Base-by-base conservation (phyloP, 2,888 invertebrate genomes). In the Drosophila austrosaltans region DNA sequence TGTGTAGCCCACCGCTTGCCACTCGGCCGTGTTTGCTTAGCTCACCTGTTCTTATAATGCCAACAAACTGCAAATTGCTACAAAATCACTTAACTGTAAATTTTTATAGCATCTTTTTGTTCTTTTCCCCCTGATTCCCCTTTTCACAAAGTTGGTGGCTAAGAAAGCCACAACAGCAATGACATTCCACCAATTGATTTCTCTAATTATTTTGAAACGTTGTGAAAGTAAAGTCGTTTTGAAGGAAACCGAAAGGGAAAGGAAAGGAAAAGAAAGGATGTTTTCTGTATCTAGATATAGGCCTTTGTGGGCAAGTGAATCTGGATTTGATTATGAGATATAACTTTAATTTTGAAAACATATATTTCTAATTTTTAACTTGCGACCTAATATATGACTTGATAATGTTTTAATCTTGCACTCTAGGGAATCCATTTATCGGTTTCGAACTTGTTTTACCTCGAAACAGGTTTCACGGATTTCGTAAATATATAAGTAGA, bases 31-130 rank as follows among this genome's bases (percentile, higher is more conserved):
- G 48, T 48, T 48, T 48, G 48, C 48, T 20, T 30, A 25, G 28
- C 53, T 39, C 22, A 72, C 81, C 77, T 77, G 71, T 44, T 60
- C 71, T 73, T 69, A 39, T 73, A 82, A 67, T 78, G 74, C 75
- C 79, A 77, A 71, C 79, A 78, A 88, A 87, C 89, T 87, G 89
- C 85, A 90, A 90, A 89, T 89, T 89, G 89, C 87, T 88, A 68
- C 78, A 76, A 87, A 90, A 90, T 89, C 90, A 89, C 88, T 90
- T 90, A 87, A 83, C 81, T 86, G 88, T 82, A 88, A 81, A 89
- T 80, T 87, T 89, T 89, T 89, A 89, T 89, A 80, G 78, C 77
- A 71, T 79, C 72, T 82, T 70, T 72, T 76, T 66, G 20, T 57
- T 4, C 57, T 57, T 3, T 3, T 22, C 22, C 36, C 22, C n/a